Base-by-base conservation (phyloP, 2,113 vertebrate genomes). In the Heloderma charlesbogerti region DNA sequence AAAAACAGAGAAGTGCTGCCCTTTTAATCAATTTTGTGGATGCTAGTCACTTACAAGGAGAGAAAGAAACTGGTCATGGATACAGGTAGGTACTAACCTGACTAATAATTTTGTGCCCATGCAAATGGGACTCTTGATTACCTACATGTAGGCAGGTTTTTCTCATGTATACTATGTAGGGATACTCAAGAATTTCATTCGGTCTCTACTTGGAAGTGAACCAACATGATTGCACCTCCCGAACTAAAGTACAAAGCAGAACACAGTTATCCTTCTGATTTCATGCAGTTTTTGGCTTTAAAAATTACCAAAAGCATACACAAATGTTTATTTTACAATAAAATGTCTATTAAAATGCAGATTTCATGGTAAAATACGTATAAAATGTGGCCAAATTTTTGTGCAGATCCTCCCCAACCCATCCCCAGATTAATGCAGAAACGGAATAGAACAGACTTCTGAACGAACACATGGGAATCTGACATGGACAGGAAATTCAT, bases 1-100 rank as follows among this genome's bases (percentile, higher is more conserved):
- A 0, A 8, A 88, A 7, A 72, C 89, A 0, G 89, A 37, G 20
- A 74, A 43, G 18, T 13, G 15, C 25, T 54, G 67, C n/a, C 54
- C 43, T 60, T 89, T 48, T 71, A n/a, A 40, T 51, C 10, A 54
- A 37, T 25, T 16, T 27, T 81, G 66, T 54, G 29, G 45, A 54
- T 51, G n/a, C n/a, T 67, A 31, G 18, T 22, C 57, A 63, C 57
- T 72, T 48, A 78, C 27, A 78, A 79, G 40, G 20, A 48, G 13
- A 78, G 9, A 27, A 45, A 87, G 7, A 78, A 63, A 66, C 9
- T n/a, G 20, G 3, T 79, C 13, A 63, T 43, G 57, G 27, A 22
- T 69, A 25, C 48, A 16, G 18, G 12, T 87, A 34, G 27, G 45
- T 13, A 29, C 54, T 66, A 45, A 7, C 1, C 22, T 81, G 13